Conservation (phyloP, 2,797 vertebrate genomes). For the Pangasius macronema region DNA sequence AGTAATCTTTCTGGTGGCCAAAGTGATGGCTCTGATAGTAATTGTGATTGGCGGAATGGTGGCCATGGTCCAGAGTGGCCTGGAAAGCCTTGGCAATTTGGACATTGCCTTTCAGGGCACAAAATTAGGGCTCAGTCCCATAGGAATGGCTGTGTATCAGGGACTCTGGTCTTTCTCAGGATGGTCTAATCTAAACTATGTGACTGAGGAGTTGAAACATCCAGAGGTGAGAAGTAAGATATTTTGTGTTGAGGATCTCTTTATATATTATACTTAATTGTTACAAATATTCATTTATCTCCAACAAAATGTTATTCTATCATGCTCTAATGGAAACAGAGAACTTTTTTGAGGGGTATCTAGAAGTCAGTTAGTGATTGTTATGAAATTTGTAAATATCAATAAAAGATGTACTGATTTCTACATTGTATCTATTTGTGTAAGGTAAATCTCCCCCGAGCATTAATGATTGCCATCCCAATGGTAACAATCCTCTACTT, state of each 20-base stretch:
- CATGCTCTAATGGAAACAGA: background rate
- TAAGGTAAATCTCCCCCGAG: constrained; percentile 86
- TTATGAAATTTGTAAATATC: background rate
- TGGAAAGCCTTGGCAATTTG: constrained; percentile 61
- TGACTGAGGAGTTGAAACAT: constrained; percentile 81
- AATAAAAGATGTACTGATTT: constrained; percentile 7
- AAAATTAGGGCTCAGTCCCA: constrained; percentile 53
- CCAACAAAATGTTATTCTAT: background rate
- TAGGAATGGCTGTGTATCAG: constrained; percentile 81
- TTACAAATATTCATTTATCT: background rate
- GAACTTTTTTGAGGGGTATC: background rate
- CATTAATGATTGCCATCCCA: constrained; percentile 84
- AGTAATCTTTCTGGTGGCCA: constrained; percentile 77
- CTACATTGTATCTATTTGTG: background rate
- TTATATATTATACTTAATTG: background rate
- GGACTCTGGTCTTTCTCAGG: constrained; percentile 82
- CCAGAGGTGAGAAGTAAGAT: constrained; percentile 73
- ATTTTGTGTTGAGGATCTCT: background rate
- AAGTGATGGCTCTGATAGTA: constrained; percentile 73
- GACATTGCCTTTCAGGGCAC: constrained; percentile 77
- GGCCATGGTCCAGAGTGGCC: constrained; percentile 62
- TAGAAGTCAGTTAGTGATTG: background rate
- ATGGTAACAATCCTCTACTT: constrained; percentile 85
- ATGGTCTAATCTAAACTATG: constrained; percentile 80
- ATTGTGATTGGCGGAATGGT: constrained; percentile 75